These are phyloP conservation scores for Rutilus rutilus DNA, from an alignment of 2,113 vertebrate genomes.

Conservation along the genomic window DNA sequence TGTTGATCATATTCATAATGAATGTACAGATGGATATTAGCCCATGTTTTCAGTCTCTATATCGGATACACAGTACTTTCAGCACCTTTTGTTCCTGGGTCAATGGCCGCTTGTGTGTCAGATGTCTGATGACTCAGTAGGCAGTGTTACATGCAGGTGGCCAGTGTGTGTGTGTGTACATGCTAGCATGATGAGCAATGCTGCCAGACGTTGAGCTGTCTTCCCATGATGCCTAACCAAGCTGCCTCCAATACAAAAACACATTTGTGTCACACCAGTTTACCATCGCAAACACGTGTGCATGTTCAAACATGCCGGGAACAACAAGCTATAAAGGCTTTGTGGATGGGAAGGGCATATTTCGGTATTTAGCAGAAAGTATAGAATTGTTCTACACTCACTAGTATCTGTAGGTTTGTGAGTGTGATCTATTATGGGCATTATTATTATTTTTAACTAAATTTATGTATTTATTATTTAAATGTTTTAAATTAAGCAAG, in stretches of 20 bases:
- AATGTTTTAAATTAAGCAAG: background rate
- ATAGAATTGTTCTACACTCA: background rate
- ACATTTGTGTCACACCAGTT: background rate
- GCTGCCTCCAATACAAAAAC: background rate
- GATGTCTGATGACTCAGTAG: slow-evolving; percentile 13
- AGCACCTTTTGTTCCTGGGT: background rate
- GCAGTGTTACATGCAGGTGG: slow-evolving; percentile 4
- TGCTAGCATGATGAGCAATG: slow-evolving; percentile 35
- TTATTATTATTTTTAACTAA: no score
- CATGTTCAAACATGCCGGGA: background rate
- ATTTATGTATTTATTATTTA: background rate
- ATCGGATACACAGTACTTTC: background rate
- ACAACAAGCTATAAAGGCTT: background rate
- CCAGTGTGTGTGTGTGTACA: slow-evolving; percentile 26
- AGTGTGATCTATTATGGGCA: background rate
- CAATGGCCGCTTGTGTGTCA: slow-evolving; percentile 31
- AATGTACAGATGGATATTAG: background rate
- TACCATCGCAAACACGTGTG: background rate
- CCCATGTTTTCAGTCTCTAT: background rate
- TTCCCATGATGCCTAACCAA: slow-evolving; percentile 23
- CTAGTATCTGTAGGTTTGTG: background rate
- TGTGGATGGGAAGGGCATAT: background rate
- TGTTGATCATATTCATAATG: background rate
- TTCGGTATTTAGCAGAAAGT: background rate
- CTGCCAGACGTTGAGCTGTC: slow-evolving; percentile 20